Percentiles rank a stretch among this genome's conserved stretches.
phyloP scores from a whole-genome alignment of 2,888 invertebrate genomes.

The Tricholauxania praeusta region DNA sequence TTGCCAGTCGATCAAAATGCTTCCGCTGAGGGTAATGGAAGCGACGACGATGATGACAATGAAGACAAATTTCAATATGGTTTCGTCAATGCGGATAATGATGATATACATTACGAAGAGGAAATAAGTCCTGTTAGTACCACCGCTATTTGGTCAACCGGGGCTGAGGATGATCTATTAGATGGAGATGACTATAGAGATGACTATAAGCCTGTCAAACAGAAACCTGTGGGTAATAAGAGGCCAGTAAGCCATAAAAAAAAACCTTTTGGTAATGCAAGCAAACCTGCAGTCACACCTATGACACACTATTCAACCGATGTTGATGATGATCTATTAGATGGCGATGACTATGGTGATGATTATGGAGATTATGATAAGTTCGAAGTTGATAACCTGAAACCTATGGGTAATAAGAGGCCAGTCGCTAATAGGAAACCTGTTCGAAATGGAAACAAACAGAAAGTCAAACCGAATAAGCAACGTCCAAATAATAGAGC shows the following conservation, averaged over 20 bases:
- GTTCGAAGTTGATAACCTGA: neutral
- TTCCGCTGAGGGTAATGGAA: neutral
- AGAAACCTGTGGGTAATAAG: constrained; percentile 13
- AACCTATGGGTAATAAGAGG: constrained; percentile 21
- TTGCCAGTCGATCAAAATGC: constrained; percentile 48
- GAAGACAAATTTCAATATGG: constrained; percentile 1
- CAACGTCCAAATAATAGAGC: constrained; percentile 38
- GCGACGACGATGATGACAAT: neutral
- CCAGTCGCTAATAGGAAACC: neutral
- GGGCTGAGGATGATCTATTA: constrained; percentile 38
- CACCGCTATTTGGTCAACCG: constrained; percentile 55
- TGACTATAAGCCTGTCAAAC: neutral
- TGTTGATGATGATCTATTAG: constrained; percentile 37
- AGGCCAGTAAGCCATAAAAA: neutral
- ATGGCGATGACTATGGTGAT: constrained; percentile 4
- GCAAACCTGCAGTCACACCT: constrained; percentile 26
- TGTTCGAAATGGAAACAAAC: constrained; percentile 13
- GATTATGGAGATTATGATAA: neutral
- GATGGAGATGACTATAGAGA: constrained; percentile 1
- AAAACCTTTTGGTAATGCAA: neutral
- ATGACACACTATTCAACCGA: constrained; percentile 58
- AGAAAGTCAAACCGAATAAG: constrained; percentile 25
- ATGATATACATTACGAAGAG: constrained; percentile 43
- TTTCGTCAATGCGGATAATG: constrained; percentile 28
- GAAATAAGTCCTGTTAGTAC: constrained; percentile 51